Percentiles rank a stretch among this genome's conserved stretches.
Evolutionary conservation across 2,113 vertebrate species (phyloP).

Genomic region (Odontesthes bonariensis): DNA sequence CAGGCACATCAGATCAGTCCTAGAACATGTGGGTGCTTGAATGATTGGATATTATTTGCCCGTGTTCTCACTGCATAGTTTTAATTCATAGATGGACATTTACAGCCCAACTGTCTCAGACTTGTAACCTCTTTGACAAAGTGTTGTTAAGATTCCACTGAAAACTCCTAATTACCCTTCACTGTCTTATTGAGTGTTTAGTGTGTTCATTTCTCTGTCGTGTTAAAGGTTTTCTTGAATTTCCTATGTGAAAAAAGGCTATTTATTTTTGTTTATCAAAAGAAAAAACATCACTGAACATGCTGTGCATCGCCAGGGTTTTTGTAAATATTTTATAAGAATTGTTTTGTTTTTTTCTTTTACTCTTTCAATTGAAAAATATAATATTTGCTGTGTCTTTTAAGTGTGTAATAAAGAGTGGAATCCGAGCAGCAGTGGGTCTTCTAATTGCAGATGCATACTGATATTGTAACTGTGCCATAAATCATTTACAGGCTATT

Average conservation of each 20-base stretch:
- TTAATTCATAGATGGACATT: conserved; percentile 9
- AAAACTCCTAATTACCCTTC: conserved; percentile 31
- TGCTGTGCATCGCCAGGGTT: conserved; percentile 86
- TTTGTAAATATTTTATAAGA: conserved; percentile 85
- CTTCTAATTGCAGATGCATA: conserved; percentile 15
- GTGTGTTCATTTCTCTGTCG: conserved; percentile 60
- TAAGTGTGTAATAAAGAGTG: conserved; percentile 84
- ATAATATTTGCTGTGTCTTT: conserved; percentile 74
- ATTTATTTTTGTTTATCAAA: conserved; percentile 86
- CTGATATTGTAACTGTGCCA: background rate
- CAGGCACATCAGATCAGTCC: too few relatives aligned
- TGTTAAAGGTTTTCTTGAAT: conserved; percentile 69
- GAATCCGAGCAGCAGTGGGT: conserved; percentile 61
- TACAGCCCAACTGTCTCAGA: conserved; percentile 18
- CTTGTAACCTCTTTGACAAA: conserved; percentile 32
- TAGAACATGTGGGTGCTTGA: background rate
- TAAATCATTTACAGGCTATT: background rate
- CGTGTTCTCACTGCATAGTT: conserved; percentile 5
- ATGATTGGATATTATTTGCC: background rate
- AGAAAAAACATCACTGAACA: conserved; percentile 77
- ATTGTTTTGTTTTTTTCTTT: conserved; percentile 61
- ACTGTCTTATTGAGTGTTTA: conserved; percentile 53
- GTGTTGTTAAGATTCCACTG: conserved; percentile 36
- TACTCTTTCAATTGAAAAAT: conserved; percentile 67
- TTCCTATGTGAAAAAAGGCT: conserved; percentile 76